Base-by-base conservation (phyloP, 1,140 invertebrate species). In the Lasioglossum baleicum region DNA sequence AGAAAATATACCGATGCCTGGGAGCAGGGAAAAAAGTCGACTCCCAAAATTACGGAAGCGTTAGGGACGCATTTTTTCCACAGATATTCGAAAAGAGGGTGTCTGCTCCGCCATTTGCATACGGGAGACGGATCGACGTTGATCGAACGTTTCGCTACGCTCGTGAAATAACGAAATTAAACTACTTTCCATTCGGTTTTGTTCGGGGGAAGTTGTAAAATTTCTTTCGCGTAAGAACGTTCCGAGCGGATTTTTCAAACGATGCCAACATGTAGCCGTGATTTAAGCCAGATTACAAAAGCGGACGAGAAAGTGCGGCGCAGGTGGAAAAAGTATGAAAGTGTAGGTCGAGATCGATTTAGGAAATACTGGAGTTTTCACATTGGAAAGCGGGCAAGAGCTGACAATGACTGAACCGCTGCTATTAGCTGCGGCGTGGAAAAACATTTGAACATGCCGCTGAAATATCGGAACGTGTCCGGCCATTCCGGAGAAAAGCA, bases 21-120 rank as follows among this genome's bases (percentile, higher is more conserved):
- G 40, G 51, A 31, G 51, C 40, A 7, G 44, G 44, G 10, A 70
- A 72, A 68, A 63, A 13, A 48, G 61, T 31, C 63, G 60, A 60
- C n/a, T 22, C 48, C n/a, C 22, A 22, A 40, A 56, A 75, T 82
- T 42, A 71, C 71, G 53, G 58, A 15, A 74, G 20, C 31, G 69
- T 71, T 31, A 51, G 31, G 35, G n/a, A 40, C 48, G 31, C 60
- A 42, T 70, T 66, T 26, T 26, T 26, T 26, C 1, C 26, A 26
- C 26, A 26, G 26, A 26, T 26, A 26, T 11, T 13, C 22, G 2
- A 11, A 63, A 42, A 35, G 40, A 69, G 40, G 44, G 60, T 11
- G 7, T 13, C 44, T 11, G 44, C 44, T 11, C 8, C 44, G 40
- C 17, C 42, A 64, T 73, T 73, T 64, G 71, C 71, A 73, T 64